Percentiles rank a stretch among this genome's conserved stretches.
Conservation (phyloP, 2,888 invertebrate species). For the Orthosia cruda region DNA sequence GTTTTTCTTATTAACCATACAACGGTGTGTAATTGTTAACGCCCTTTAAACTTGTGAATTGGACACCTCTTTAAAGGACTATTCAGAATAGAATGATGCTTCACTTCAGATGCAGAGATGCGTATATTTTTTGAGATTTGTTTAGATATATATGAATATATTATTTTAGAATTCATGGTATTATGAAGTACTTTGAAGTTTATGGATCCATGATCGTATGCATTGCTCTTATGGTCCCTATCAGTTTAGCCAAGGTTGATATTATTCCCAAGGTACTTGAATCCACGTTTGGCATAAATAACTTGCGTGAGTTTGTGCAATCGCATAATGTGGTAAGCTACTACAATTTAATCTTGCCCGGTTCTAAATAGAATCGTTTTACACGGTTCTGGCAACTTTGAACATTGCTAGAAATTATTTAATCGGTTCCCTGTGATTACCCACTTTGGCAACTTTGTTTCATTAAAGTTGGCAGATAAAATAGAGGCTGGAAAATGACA, state of each 20-base stretch:
- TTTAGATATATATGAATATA: neutral
- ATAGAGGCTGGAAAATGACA: neutral
- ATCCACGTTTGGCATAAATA: constrained; percentile 31
- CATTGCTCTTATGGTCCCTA: neutral
- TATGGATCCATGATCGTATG: constrained; percentile 18
- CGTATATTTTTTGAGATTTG: neutral
- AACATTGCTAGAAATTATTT: neutral
- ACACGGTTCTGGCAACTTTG: no score
- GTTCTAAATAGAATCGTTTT: constrained; percentile 7
- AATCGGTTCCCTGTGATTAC: neutral
- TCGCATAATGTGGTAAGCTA: constrained; percentile 9
- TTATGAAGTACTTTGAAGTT: neutral
- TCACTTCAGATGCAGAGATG: constrained; percentile 11
- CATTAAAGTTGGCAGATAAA: neutral
- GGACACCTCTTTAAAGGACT: constrained; percentile 1
- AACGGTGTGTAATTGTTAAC: constrained; percentile 32
- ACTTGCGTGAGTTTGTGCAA: constrained; percentile 23
- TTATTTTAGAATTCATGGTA: constrained; percentile 6
- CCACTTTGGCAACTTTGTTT: neutral
- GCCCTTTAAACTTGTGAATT: constrained; percentile 33
- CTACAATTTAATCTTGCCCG: neutral
- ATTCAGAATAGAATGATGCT: constrained; percentile 28
- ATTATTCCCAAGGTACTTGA: constrained; percentile 35
- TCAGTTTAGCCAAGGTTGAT: neutral
- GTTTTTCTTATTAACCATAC: constrained; percentile 9